Conservation (phyloP, 2,113 vertebrate species). For the Gadus macrocephalus region DNA sequence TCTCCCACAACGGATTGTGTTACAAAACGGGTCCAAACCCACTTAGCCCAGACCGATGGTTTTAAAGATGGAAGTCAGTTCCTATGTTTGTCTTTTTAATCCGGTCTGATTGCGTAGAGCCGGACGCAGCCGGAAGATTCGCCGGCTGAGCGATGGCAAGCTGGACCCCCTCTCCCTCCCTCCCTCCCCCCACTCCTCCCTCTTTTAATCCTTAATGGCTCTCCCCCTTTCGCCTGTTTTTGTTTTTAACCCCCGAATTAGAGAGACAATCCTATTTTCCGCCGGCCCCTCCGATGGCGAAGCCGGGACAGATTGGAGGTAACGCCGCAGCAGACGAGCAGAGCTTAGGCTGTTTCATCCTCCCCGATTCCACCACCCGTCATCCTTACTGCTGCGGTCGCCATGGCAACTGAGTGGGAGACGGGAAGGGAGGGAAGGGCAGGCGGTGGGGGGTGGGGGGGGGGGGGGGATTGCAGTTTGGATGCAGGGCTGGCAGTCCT, state of each 20-base stretch:
- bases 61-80: conserved; percentile 4
- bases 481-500: too few species aligned
- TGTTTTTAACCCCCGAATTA: conserved; percentile 33
- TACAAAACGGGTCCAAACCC: conserved; percentile 13
- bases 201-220: conserved; percentile 47
- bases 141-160: conserved; percentile 11
- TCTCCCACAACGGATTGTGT: background rate
- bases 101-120: conserved; percentile 30
- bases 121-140: background rate
- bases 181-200: background rate
- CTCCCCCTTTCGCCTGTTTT: conserved; percentile 45
- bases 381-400: conserved; percentile 46
- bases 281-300: conserved; percentile 33
- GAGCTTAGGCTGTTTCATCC: conserved; percentile 52
- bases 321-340: conserved; percentile 41
- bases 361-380: conserved; percentile 34
- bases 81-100: conserved; percentile 9
- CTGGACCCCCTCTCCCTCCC: conserved; percentile 23
- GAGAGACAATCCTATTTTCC: conserved; percentile 55
- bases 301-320: conserved; percentile 55
- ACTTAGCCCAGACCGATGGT: background rate
- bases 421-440: conserved; percentile 42
- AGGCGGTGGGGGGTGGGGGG: conserved; percentile 1
- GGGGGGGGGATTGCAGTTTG: too few species aligned
- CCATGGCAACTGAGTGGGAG: conserved; percentile 62